These are phyloP conservation scores for Sylvietta virens DNA, from an alignment of 2,113 vertebrate species.

Conservation along the genomic window DNA sequence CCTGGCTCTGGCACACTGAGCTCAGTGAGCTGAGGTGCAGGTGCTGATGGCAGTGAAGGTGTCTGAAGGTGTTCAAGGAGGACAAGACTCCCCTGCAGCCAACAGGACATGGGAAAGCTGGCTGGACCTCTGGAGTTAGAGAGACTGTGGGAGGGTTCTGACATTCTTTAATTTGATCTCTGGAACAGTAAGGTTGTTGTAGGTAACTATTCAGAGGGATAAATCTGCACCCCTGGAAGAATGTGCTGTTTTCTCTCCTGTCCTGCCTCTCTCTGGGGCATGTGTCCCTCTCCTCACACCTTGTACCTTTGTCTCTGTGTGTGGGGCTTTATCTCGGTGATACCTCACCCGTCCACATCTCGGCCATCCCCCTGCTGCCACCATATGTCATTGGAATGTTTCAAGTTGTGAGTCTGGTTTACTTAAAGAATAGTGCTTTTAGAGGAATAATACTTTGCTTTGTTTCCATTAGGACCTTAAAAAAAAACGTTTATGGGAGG, in stretches of 20 bases:
- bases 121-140: not conserved
- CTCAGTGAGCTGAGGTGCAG: not conserved
- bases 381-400: slow-evolving; percentile 64
- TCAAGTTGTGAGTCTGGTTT: slow-evolving; percentile 66
- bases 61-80: not conserved
- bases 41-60: not conserved
- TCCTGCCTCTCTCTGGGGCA: not conserved
- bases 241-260: not conserved
- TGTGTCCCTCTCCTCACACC: not conserved
- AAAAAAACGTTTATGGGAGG: slow-evolving; percentile 62
- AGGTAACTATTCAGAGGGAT: not conserved
- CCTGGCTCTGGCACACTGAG: not conserved
- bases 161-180: not conserved
- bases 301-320: not conserved
- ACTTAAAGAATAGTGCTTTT: slow-evolving; percentile 67
- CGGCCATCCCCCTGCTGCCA: slow-evolving; percentile 38
- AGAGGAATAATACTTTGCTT: slow-evolving; percentile 66
- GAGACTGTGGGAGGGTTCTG: not conserved
- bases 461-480: slow-evolving; percentile 63
- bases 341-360: not conserved
- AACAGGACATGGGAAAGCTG: not conserved
- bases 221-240: not conserved
- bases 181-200: not conserved
- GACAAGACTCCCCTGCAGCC: not conserved
- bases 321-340: not conserved